These are phyloP conservation scores for Tetheella fluctuosa DNA, from an alignment of 2,888 invertebrate species.

Conservation along the genomic window DNA sequence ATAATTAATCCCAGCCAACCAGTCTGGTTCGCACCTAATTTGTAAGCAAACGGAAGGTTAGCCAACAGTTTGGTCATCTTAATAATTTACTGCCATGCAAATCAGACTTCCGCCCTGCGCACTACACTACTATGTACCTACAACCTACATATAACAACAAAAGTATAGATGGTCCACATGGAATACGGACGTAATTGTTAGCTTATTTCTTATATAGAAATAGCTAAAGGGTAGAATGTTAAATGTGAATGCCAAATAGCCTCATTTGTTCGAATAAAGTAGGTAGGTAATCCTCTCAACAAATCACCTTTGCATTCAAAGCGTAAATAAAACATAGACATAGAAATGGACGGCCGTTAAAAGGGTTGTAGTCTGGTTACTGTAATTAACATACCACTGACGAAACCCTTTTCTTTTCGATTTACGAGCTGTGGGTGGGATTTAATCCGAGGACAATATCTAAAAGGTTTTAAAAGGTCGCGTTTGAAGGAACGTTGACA, in stretches of 20 bases:
- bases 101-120: conserved; percentile 57
- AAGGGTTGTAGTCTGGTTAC: conserved; percentile 63
- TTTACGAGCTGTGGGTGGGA: conserved; percentile 51
- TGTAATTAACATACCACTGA: conserved; percentile 65
- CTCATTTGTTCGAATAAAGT: conserved; percentile 38
- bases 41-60: conserved; percentile 58
- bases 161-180: too few species aligned
- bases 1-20: conserved; percentile 35
- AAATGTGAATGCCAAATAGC: conserved; percentile 12
- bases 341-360: conserved; percentile 51
- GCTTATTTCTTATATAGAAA: not conserved
- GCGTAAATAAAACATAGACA: conserved; percentile 47
- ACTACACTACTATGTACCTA: conserved; percentile 19
- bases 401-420: conserved; percentile 61
- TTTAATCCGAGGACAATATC: conserved; percentile 46
- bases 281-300: conserved; percentile 34
- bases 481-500: conserved; percentile 23
- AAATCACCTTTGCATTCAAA: conserved; percentile 43
- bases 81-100: conserved; percentile 67
- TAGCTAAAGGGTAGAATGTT: not conserved
- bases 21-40: conserved; percentile 60
- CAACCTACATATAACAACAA: conserved; percentile 19
- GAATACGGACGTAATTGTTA: not conserved
- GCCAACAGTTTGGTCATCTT: conserved; percentile 59
- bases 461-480: conserved; percentile 39